Evolutionary conservation across 2,797 vertebrate species (phyloP).

Genomic region (Gila robusta): DNA sequence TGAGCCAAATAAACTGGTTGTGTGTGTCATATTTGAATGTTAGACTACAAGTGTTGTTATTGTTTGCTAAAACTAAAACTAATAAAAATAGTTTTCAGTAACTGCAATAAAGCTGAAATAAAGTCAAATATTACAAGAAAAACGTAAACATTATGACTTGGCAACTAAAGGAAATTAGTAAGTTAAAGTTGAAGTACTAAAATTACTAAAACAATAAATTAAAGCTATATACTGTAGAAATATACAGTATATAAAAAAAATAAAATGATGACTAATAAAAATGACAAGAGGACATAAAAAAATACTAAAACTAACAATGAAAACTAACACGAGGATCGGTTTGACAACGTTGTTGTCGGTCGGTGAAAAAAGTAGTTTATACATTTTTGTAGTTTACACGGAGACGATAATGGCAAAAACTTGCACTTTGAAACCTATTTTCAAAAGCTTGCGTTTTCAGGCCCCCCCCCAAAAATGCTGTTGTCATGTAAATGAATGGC

Average conservation of each 20-base stretch:
- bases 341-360: no score
- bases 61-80: background rate
- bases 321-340: no score
- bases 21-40: background rate
- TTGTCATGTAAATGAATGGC: no score
- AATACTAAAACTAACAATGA: background rate
- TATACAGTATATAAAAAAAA: background rate
- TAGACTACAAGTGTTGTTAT: background rate
- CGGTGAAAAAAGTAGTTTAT: no score
- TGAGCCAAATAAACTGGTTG: background rate
- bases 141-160: no score
- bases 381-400: no score
- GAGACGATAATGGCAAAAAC: no score
- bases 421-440: no score
- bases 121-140: background rate
- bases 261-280: background rate
- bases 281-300: background rate
- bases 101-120: background rate
- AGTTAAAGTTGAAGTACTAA: background rate
- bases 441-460: no score
- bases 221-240: no score
- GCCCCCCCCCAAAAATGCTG: no score
- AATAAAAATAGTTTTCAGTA: background rate
- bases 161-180: background rate
- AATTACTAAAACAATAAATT: background rate